phyloP scores from a whole-genome alignment of 1,140 invertebrate genomes.

The Nylanderia fulva region DNA sequence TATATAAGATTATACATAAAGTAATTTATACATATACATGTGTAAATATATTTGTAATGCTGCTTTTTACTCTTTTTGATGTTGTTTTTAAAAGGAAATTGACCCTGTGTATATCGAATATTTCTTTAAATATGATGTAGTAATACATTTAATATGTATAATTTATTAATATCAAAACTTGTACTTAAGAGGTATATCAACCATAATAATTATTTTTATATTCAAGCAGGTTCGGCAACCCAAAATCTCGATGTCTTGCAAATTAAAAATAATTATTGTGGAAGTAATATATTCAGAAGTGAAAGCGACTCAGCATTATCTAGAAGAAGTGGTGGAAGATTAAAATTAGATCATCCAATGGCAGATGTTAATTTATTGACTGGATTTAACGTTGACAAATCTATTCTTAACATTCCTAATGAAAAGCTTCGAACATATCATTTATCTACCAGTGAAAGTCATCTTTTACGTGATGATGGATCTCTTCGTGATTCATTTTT shows the following conservation, averaged over 20 bases:
- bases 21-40: no score
- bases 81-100: not conserved
- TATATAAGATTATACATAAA: no score
- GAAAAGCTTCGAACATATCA: not conserved
- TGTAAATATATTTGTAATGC: not conserved
- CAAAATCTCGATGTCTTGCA: not conserved
- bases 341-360: not conserved
- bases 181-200: not conserved
- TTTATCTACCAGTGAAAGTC: not conserved
- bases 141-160: not conserved
- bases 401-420: slow-evolving; percentile 3
- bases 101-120: not conserved
- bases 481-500: slow-evolving; percentile 32
- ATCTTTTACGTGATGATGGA: not conserved
- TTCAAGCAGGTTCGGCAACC: not conserved
- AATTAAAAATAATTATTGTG: not conserved
- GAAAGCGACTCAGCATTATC: slow-evolving; percentile 28
- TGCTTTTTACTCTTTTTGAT: not conserved
- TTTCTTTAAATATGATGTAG: not conserved
- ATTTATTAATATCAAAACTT: not conserved
- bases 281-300: not conserved
- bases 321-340: not conserved
- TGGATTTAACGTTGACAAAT: slow-evolving; percentile 9
- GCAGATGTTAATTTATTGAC: not conserved
- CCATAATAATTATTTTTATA: slow-evolving; percentile 23